phyloP scores from a whole-genome alignment of 35 echinoderm and acorn worm species.

The Apostichopus parvimensis region DNA sequence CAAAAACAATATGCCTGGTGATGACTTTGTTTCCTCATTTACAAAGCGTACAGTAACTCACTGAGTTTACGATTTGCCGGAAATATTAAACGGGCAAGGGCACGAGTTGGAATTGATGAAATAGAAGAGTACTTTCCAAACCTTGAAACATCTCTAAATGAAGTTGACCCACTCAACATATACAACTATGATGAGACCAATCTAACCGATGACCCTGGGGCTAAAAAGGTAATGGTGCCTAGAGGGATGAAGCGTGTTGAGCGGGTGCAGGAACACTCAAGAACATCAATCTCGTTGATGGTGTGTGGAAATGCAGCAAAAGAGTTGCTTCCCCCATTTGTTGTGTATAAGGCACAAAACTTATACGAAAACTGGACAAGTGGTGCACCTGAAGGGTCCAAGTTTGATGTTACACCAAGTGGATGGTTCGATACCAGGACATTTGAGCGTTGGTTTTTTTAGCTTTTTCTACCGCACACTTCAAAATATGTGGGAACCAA shows the following conservation, averaged over 20 bases:
- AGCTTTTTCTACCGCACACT: conserved; percentile 20
- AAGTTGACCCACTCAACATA: neutral
- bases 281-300: neutral
- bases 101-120: too few relatives aligned
- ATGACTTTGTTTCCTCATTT: too few relatives aligned
- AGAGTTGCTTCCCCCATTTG: too few relatives aligned
- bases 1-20: too few relatives aligned
- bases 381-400: conserved; percentile 14
- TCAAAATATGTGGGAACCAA: neutral
- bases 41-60: too few relatives aligned
- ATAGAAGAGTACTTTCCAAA: too few relatives aligned
- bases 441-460: conserved; percentile 54
- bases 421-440: conserved; percentile 52
- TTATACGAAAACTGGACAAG: conserved; percentile 49
- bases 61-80: too few relatives aligned
- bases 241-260: neutral
- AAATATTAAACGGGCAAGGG: too few relatives aligned
- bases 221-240: neutral
- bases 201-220: neutral
- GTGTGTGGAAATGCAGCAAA: too few relatives aligned
- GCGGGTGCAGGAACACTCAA: neutral
- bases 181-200: neutral
- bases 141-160: too few relatives aligned
- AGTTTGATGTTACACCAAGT: conserved; percentile 43
- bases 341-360: neutral